phyloP scores from a whole-genome alignment of 2,888 invertebrate genomes.

The Sinhomidia bicolor region DNA sequence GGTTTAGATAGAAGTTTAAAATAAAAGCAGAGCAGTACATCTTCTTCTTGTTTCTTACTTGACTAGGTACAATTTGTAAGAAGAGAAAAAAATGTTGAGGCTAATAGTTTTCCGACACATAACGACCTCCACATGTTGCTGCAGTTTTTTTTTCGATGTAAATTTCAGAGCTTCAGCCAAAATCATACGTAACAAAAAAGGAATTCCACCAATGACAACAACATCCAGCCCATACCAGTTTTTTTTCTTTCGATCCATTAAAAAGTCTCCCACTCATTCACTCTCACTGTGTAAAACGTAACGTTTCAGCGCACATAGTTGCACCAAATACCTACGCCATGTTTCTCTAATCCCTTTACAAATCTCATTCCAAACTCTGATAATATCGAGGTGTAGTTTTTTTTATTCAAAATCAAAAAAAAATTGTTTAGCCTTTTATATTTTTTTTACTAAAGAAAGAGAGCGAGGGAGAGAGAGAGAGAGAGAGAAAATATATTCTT shows the following conservation, averaged over 20 bases:
- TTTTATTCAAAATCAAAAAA: too few species aligned
- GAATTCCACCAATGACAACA: slow-evolving; percentile 75
- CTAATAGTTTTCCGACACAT: slow-evolving; percentile 35
- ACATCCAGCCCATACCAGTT: slow-evolving; percentile 74
- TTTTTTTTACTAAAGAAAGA: too few species aligned
- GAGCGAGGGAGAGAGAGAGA: too few species aligned
- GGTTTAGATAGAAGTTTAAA: slow-evolving; percentile 3
- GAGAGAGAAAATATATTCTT: too few species aligned
- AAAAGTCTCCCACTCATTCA: slow-evolving; percentile 71
- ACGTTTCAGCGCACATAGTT: background rate
- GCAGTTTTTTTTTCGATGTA: slow-evolving; percentile 29
- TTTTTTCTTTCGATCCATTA: slow-evolving; percentile 60
- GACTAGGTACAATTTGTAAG: background rate
- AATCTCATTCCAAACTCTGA: too few species aligned
- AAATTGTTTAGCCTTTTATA: too few species aligned
- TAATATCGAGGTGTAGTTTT: too few species aligned
- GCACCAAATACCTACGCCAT: background rate
- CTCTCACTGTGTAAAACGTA: slow-evolving; percentile 53
- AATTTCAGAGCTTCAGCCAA: slow-evolving; percentile 54
- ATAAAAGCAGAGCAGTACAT: background rate
- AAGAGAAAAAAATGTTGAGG: slow-evolving; percentile 41
- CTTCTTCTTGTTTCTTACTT: background rate
- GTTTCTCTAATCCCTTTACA: background rate
- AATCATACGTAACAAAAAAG: slow-evolving; percentile 70
- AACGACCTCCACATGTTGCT: slow-evolving; percentile 69